Evolutionary conservation across 2,888 invertebrate species (phyloP).

Genomic region (Andrena minutula): DNA sequence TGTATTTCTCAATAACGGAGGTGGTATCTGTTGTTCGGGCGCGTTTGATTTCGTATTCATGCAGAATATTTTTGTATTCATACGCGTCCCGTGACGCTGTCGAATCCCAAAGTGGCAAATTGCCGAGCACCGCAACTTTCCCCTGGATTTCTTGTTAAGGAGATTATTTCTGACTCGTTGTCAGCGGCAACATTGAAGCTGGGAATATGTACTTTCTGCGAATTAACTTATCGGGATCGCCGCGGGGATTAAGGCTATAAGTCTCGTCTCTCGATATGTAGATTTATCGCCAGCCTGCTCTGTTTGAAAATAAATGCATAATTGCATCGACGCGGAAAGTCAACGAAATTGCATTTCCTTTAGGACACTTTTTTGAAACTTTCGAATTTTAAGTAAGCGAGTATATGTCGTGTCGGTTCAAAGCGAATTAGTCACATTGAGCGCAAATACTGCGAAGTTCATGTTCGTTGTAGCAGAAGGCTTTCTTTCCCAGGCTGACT

Average conservation of each 20-base stretch:
- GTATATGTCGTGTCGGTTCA: not conserved
- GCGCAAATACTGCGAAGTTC: not conserved
- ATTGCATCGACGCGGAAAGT: not conserved
- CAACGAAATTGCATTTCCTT: not conserved
- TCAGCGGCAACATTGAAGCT: not conserved
- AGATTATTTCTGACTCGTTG: conserved; percentile 28
- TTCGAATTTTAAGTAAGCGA: not conserved
- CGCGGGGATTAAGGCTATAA: not conserved
- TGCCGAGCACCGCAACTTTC: conserved; percentile 6
- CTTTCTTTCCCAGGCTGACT: not conserved
- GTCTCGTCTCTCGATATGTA: not conserved
- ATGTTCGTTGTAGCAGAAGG: not conserved
- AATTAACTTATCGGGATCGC: not conserved
- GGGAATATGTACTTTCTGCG: conserved; percentile 12
- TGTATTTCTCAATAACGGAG: conserved; percentile 54
- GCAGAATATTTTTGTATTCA: conserved; percentile 36
- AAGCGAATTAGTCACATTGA: not conserved
- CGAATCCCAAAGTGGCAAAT: conserved; percentile 43
- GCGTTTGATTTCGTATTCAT: conserved; percentile 63
- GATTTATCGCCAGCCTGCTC: not conserved
- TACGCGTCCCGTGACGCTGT: conserved; percentile 27
- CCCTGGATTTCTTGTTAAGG: conserved; percentile 14
- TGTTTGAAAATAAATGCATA: not conserved
- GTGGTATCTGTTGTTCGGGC: conserved; percentile 41
- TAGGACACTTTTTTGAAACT: too few relatives aligned